Base-by-base conservation (phyloP, 2,797 vertebrate genomes). In the Rhabdomys pumilio region DNA sequence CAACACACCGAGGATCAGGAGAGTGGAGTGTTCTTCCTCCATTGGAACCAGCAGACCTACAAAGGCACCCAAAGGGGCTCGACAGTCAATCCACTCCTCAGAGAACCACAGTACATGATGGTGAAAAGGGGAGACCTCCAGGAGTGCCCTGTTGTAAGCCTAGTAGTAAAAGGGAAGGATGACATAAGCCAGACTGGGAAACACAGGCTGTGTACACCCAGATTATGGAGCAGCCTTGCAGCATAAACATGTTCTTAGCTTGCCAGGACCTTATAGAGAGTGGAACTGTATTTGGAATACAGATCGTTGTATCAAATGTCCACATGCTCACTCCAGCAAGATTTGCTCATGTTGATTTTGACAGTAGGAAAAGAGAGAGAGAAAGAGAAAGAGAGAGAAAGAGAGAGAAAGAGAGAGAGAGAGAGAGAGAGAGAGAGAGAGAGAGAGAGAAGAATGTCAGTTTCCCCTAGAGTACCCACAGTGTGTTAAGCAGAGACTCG, bases 1-100 rank as follows among this genome's bases (percentile, higher is more conserved):
- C 97, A 99, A 98, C 94, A 99, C 99, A 29, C 99, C 99, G 29
- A 99, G 98, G 97, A 99, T 99, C 94, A 99, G 98, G 75, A 99
- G 99, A 91, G 98, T 99, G 47, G 99, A 98, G 93, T 98, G 99
- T 90, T 99, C 99, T 34, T 99, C 99, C 69, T 99, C 99, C 41
- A 99, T 98, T 1, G 99, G 99, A 96, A 99, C 98, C 96, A 99
- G 96, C 97, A 99, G 98, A 93, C 99, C 99, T 99, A 79, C 0
- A 61, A 53, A 72, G 59, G 59, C 1, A 80, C 72, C 53, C 73
- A 81, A 53, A 24, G 11, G 50, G 59, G 26, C 5, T 13, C 20
- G 67, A 38, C 55, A 59, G 38, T 2, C 1, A 29, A 29, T 2
- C 8, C 2, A 1, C 50, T 47, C 3, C 55, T 47, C 31, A 38